Evolutionary conservation across 1,140 invertebrate genomes (phyloP), one percentile per base, ranked within the genome.

Genomic region (Drosophila fuyamai): DNA sequence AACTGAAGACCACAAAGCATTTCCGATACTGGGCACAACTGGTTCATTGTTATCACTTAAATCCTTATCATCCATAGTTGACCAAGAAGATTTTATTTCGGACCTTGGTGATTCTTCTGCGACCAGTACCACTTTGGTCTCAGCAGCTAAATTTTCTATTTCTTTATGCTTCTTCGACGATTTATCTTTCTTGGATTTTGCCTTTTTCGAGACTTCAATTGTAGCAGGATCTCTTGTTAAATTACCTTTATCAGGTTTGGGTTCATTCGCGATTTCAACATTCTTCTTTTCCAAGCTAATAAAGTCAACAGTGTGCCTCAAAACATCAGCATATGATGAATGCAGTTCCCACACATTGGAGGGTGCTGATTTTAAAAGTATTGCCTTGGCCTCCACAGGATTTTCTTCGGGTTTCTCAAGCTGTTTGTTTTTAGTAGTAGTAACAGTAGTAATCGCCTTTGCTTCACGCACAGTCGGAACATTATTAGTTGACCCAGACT

Each of bases 251-350:
- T 0, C 16, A 8, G 7, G 3, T 9, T 35, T 50, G 18, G 46
- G 10, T 12, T 46, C 6, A 40, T 16, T 8, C 23, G 14, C 27
- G 4, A 47, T 53, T 18, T 78, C 79, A 7, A 68, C 72, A n/a
- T 68, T 65, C 43, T 73, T 65, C 73, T 90, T 82, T 23, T 90
- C 90, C 6, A 73, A 46, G 16, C 74, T 65, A 36, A 68, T 86
- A 4, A 86, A 86, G 35, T 61, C 76, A 16, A 59, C 53, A 13
- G 90, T 91, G 27, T 91, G 85, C 36, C 70, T 90, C 0, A 91
- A 27, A 14, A 91, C 86, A 63, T 91, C 81, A 8, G 90, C 90
- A 53, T 91, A 91, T 0, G 90, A 84, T 7, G 83, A 77, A 61
- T 71, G 57, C 5, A 51, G 38, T 27, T 86, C 79, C 78, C 78